phyloP scores from a whole-genome alignment of 2,113 vertebrate genomes.

The Corvus hawaiiensis region DNA sequence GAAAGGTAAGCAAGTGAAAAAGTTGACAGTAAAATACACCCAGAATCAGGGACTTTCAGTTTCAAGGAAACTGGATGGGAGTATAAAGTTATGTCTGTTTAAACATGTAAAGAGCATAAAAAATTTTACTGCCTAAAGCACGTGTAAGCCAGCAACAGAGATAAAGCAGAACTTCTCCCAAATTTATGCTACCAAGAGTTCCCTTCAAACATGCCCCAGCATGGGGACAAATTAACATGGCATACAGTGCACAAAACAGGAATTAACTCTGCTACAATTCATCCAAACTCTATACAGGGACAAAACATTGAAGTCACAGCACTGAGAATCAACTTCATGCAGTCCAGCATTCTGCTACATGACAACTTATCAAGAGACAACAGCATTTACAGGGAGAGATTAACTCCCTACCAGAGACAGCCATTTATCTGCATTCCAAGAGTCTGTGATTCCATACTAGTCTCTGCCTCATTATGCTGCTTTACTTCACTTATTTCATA shows the following conservation, averaged over 20 bases:
- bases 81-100: neutral
- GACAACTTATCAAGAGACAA: neutral
- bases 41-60: neutral
- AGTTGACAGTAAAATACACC: neutral
- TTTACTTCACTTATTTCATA: neutral
- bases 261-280: neutral
- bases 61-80: neutral
- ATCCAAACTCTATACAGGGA: neutral
- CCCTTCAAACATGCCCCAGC: neutral
- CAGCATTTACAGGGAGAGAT: neutral
- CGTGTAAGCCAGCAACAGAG: neutral
- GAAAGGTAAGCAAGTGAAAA: neutral
- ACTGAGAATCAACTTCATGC: fast-evolving
- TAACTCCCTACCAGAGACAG: neutral
- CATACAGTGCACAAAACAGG: neutral
- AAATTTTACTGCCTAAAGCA: neutral
- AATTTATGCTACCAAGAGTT: neutral
- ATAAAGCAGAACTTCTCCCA: neutral
- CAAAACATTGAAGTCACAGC: neutral
- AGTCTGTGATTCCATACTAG: neutral
- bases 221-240: neutral
- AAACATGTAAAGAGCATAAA: neutral
- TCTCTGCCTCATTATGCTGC: neutral
- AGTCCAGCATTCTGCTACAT: neutral
- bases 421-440: neutral